Conservation (phyloP, 2,113 vertebrate genomes). For the Thalassarche chlororhynchos region DNA sequence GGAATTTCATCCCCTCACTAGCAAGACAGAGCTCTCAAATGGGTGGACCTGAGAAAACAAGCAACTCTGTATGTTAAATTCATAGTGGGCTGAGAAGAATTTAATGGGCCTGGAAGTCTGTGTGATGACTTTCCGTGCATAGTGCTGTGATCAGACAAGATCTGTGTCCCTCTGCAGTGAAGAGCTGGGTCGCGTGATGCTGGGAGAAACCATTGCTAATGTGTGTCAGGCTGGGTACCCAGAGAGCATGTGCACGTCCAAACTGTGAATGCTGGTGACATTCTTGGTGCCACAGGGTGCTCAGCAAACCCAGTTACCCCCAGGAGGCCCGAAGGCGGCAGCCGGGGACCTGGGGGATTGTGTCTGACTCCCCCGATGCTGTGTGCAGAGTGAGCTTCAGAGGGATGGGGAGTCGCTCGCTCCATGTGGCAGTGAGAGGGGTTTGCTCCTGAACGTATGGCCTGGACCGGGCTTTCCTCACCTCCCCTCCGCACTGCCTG, state of each 20-base stretch:
- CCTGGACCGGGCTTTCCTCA: neutral
- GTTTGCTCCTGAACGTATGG: neutral
- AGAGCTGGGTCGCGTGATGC: neutral
- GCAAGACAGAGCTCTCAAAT: neutral
- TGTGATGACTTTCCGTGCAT: neutral
- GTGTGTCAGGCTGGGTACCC: neutral
- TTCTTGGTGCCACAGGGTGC: fast-evolving
- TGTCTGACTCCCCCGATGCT: fast-evolving
- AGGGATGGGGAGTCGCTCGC: neutral
- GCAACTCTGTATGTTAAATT: neutral
- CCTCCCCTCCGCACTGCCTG: neutral
- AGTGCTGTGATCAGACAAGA: neutral
- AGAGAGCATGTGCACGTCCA: neutral
- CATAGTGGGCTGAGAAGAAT: neutral
- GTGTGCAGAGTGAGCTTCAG: fast-evolving
- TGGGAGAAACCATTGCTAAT: neutral
- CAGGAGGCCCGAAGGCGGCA: neutral
- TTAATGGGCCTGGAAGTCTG: neutral
- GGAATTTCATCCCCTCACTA: neutral
- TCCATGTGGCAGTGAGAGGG: fast-evolving
- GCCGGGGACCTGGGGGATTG: fast-evolving
- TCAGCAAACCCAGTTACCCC: neutral
- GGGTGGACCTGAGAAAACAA: neutral
- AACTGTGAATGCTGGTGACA: fast-evolving
- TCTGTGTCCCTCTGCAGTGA: neutral